Base-by-base conservation (phyloP, 2,113 vertebrate genomes). In the Epinephelus moara region DNA sequence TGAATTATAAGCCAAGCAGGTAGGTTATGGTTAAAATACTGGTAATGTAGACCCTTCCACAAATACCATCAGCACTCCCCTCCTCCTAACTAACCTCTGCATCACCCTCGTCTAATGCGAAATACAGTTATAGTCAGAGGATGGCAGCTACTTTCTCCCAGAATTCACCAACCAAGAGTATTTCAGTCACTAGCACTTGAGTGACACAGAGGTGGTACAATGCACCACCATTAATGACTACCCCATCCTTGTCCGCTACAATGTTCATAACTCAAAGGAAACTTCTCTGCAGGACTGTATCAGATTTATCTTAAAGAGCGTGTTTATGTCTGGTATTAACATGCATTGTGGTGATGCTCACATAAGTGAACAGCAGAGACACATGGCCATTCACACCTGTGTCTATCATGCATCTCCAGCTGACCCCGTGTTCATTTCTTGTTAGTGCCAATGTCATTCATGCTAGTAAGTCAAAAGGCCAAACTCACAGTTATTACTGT, bases 131-230 rank as follows among this genome's bases (percentile, higher is more conserved):
- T 49, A 63, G 80, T 50, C 68, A 5, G 49, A 73, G 42, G 2
- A 30, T 63, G 56, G 42, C 64, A 81, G 19, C 30, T 67, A 61
- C 15, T 67, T 53, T 69, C 23, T 47, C 15, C n/a, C 12, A 4
- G 12, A 77, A 73, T 69, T 73, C 0, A 77, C 59, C 4, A 37
- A 12, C 27, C 45, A n/a, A 4, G n/a, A 19, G 50, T 81, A 77
- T 87, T 80, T 80, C 72, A 69, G 77, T 76, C 49, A 7, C 27
- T 56, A 19, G 49, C 67, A 72, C 53, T 27, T 4, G n/a, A 56
- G 7, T 50, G 49, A 30, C 50, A n/a, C 50, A 40, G 17, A 10
- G 13, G 3, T 30, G 50, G 27, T 27, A 9, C 27, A 55, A 23
- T 19, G 13, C 6, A 37, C 27, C 2, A 17, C 4, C 8, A 57